Evolutionary conservation across 1,140 invertebrate genomes (phyloP).

Genomic region (Laodelphax striatellus): DNA sequence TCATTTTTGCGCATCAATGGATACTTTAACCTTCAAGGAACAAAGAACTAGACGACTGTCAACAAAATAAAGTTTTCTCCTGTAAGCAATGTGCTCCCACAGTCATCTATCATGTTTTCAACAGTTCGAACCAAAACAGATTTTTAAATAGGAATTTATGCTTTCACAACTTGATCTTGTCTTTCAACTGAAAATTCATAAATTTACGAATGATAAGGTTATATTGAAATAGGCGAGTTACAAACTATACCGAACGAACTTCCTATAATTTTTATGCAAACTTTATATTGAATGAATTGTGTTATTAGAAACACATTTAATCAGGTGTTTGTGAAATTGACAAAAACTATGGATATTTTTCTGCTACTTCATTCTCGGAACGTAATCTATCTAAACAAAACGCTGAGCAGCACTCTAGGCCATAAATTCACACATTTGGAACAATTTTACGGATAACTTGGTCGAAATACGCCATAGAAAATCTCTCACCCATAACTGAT

Average conservation of each 20-base stretch:
- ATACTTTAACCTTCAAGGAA: too few species aligned
- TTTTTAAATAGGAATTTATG: neutral
- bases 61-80: neutral
- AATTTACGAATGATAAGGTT: neutral
- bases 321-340: slow-evolving; percentile 11
- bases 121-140: neutral
- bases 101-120: slow-evolving; percentile 6
- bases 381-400: slow-evolving; percentile 26
- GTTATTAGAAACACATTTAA: slow-evolving; percentile 11
- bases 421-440: slow-evolving; percentile 29
- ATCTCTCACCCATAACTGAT: slow-evolving; percentile 12
- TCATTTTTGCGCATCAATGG: too few species aligned
- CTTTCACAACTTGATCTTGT: neutral
- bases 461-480: slow-evolving; percentile 21
- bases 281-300: slow-evolving; percentile 17
- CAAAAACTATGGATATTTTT: slow-evolving; percentile 10
- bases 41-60: neutral
- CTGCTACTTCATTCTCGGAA: slow-evolving; percentile 19
- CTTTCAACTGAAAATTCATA: neutral
- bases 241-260: neutral
- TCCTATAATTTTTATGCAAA: slow-evolving; percentile 6
- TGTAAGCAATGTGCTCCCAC: neutral
- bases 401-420: slow-evolving; percentile 26
- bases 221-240: neutral
- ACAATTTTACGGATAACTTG: slow-evolving; percentile 22